Conservation (phyloP, 1,140 invertebrate genomes). For the Leptopilina boulardi region DNA sequence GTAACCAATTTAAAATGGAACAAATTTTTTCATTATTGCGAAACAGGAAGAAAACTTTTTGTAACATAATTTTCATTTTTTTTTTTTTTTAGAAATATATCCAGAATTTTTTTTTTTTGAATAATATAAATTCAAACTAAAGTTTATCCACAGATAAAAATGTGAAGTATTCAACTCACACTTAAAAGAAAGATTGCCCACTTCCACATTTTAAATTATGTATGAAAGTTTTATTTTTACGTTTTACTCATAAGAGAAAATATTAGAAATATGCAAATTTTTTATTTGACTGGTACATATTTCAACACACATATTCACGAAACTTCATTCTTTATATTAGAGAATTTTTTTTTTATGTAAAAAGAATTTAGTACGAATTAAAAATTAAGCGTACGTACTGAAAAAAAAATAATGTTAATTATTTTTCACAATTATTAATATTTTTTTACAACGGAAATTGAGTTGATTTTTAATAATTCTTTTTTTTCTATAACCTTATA, state of each 20-base stretch:
- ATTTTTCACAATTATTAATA: no score
- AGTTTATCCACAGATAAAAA: not conserved
- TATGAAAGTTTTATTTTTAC: slow-evolving; percentile 13
- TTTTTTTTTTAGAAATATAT: not conserved
- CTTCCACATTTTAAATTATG: slow-evolving; percentile 1
- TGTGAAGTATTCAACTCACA: not conserved
- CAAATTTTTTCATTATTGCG: not conserved
- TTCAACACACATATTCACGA: not conserved
- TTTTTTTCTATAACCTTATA: no score
- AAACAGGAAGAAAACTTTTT: not conserved
- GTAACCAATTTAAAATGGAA: no score
- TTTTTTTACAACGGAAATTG: no score
- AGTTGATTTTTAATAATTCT: no score
- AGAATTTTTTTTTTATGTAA: not conserved
- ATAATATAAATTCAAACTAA: not conserved
- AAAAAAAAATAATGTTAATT: no score
- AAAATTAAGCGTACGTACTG: no score
- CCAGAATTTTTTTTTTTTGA: not conserved
- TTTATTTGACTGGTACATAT: slow-evolving; percentile 11
- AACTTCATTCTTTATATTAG: not conserved
- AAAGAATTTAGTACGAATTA: no score
- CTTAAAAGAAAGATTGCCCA: slow-evolving; percentile 11
- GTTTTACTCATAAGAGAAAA: slow-evolving; percentile 14
- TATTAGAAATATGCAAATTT: slow-evolving; percentile 18
- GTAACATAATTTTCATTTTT: not conserved